Percentiles rank a stretch among this genome's conserved stretches.
phyloP scores from a whole-genome alignment of 2,888 invertebrate genomes.

The Dasypolia templi region DNA sequence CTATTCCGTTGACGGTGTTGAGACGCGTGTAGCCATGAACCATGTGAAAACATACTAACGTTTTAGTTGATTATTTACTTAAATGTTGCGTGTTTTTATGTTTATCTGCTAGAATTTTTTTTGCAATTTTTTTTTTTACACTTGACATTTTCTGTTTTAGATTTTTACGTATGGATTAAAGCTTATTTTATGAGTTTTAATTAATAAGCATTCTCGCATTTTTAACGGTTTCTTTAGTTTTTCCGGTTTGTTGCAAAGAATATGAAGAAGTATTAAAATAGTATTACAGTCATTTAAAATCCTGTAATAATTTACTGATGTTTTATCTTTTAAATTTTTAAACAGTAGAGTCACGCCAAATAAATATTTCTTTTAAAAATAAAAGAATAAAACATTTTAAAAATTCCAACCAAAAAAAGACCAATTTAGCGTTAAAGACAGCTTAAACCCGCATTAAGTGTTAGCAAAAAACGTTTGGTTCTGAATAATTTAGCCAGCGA shows the following conservation, averaged over 20 bases:
- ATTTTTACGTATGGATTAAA: not conserved
- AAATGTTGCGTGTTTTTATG: not conserved
- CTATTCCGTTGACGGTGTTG: slow-evolving; percentile 69
- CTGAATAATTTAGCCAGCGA: slow-evolving; percentile 87
- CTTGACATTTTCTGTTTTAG: too few relatives aligned
- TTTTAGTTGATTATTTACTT: slow-evolving; percentile 36
- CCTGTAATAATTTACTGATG: not conserved
- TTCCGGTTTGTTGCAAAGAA: not conserved
- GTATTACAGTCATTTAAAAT: not conserved
- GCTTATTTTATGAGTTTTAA: not conserved
- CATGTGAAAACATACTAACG: slow-evolving; percentile 65
- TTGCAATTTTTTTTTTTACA: not conserved
- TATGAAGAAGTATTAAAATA: not conserved
- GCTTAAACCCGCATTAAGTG: slow-evolving; percentile 76
- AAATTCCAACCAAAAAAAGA: slow-evolving; percentile 52
- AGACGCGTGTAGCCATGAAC: slow-evolving; percentile 59
- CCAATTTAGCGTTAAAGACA: slow-evolving; percentile 72
- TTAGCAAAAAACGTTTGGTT: slow-evolving; percentile 74
- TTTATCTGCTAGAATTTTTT: not conserved
- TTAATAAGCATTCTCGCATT: not conserved
- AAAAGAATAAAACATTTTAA: too few relatives aligned
- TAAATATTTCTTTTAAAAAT: too few relatives aligned
- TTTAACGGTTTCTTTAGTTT: not conserved
- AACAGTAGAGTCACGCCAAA: too few relatives aligned
- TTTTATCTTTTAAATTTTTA: not conserved